Percentiles rank a stretch among this genome's conserved stretches.
phyloP scores from a whole-genome alignment of 2,113 vertebrate species.

The human (Homo sapiens) region DNA sequence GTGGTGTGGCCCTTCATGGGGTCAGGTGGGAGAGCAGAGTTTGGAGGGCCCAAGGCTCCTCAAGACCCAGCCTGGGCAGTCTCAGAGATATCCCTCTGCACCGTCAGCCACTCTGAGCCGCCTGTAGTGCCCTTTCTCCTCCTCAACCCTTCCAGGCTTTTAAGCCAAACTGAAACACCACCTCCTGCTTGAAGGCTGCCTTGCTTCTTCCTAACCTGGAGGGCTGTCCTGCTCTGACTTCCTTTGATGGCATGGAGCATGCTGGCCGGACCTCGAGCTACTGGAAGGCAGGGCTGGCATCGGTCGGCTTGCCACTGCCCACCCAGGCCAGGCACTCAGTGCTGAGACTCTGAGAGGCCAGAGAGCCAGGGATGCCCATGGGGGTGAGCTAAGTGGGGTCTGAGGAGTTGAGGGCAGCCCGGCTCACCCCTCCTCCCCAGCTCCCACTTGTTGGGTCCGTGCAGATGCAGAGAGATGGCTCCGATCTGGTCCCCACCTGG shows the following conservation, averaged over 20 bases:
- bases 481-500: background rate
- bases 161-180: background rate
- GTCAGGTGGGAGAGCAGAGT: fast-evolving
- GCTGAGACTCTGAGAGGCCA: background rate
- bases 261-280: background rate
- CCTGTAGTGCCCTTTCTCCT: background rate
- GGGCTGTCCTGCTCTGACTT: too few relatives aligned
- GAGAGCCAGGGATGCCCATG: background rate
- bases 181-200: background rate
- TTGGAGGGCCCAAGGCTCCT: background rate
- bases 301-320: background rate
- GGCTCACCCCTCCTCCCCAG: fast-evolving
- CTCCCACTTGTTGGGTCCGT: background rate
- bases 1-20: fast-evolving
- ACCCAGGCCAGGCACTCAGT: background rate
- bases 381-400: background rate
- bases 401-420: background rate
- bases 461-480: fast-evolving
- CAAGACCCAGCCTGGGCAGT: fast-evolving
- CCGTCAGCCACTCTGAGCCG: fast-evolving
- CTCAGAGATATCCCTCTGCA: fast-evolving
- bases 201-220: background rate
- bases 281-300: background rate
- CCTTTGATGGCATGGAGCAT: fast-evolving
- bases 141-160: background rate